Conservation (phyloP, 2,888 invertebrate species). For the Pyralis farinalis region DNA sequence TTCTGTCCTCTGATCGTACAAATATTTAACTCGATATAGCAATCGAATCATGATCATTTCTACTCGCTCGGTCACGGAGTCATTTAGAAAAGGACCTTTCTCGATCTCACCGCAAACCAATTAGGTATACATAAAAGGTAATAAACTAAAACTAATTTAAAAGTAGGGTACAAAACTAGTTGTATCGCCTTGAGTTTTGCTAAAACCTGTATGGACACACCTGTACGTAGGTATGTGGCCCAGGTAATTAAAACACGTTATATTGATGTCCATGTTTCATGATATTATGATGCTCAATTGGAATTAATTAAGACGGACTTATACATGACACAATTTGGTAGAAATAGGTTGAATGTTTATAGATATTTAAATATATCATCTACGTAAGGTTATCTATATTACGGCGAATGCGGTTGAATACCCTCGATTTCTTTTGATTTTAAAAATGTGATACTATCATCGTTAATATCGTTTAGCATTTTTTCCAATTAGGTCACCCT, state of each 20-base stretch:
- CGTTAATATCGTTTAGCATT: no score
- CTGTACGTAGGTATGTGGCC: slow-evolving; percentile 52
- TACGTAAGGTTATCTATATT: no score
- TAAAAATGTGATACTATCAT: no score
- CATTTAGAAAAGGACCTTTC: no score
- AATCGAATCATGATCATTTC: no score
- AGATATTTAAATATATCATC: no score
- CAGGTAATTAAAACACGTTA: slow-evolving; percentile 58
- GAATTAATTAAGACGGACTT: slow-evolving; percentile 28
- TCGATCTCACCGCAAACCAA: no score
- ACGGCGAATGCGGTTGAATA: neutral
- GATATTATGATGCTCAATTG: slow-evolving; percentile 31
- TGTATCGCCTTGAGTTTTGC: slow-evolving; percentile 66
- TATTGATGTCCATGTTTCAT: slow-evolving; percentile 43
- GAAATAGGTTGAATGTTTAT: neutral
- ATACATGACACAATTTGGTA: neutral
- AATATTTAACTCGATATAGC: no score
- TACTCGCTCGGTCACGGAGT: no score
- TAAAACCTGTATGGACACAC: slow-evolving; percentile 64
- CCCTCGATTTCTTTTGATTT: no score
- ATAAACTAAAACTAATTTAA: slow-evolving; percentile 13
- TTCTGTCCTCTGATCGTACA: no score
- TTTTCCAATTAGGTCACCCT: no score
- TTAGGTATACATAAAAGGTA: neutral
- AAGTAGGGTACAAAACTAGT: slow-evolving; percentile 66